Percentiles rank a stretch among this genome's conserved stretches.
Conservation (phyloP, 2,888 invertebrate species). For the Cantharis nigra region DNA sequence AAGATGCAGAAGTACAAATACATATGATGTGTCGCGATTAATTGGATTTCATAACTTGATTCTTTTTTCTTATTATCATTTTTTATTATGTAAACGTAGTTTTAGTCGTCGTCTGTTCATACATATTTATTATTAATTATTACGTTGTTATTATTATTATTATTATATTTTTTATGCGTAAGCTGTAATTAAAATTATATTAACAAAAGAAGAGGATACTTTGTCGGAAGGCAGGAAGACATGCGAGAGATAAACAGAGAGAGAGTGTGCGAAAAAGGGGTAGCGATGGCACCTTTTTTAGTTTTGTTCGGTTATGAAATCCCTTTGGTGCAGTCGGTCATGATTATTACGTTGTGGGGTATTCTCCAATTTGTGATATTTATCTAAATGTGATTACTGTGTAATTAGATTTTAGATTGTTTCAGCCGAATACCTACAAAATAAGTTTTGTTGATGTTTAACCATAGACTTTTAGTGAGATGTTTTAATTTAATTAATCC, state of each 20-base stretch:
- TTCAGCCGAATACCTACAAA: conserved; percentile 53
- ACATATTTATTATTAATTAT: conserved; percentile 17
- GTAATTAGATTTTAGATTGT: conserved; percentile 55
- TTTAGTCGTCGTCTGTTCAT: conserved; percentile 7
- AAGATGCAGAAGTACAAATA: conserved; percentile 44
- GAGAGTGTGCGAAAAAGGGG: neutral
- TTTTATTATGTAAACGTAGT: neutral
- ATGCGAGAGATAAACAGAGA: neutral
- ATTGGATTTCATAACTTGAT: conserved; percentile 39
- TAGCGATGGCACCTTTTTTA: neutral
- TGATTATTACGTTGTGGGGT: conserved; percentile 49
- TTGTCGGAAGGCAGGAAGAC: conserved; percentile 24
- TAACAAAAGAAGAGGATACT: conserved; percentile 27
- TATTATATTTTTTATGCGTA: conserved; percentile 16
- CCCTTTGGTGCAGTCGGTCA: conserved; percentile 47
- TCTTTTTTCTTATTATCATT: neutral
- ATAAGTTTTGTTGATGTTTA: conserved; percentile 56
- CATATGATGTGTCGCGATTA: conserved; percentile 31
- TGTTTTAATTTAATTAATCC: conserved; percentile 55
- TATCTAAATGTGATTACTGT: conserved; percentile 56
- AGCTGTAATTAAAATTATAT: conserved; percentile 5
- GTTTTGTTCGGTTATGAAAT: conserved; percentile 46
- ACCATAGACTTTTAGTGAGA: conserved; percentile 57
- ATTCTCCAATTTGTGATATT: conserved; percentile 56
- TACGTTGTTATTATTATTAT: conserved; percentile 3